These are phyloP conservation scores for Tachystola acroxantha DNA, from an alignment of 2,888 invertebrate genomes.

Conservation along the genomic window DNA sequence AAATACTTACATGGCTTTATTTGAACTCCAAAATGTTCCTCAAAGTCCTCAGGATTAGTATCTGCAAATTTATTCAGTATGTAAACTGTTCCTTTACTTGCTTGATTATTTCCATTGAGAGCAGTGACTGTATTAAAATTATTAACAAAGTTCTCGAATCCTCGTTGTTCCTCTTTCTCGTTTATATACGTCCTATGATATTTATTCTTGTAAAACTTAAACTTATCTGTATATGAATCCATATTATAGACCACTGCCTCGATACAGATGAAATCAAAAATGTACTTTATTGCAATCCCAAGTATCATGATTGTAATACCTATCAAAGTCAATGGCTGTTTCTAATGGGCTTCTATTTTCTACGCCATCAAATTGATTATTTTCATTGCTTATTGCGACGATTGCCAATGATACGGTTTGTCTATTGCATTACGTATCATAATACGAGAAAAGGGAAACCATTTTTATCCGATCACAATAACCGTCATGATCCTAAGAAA, in stretches of 20 bases:
- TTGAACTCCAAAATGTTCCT: conserved; percentile 33
- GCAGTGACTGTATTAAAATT: conserved; percentile 33
- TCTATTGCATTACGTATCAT: conserved; percentile 9
- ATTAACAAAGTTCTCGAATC: conserved; percentile 33
- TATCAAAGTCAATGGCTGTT: conserved; percentile 6
- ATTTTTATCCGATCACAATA: conserved; percentile 12
- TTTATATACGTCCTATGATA: conserved; percentile 35
- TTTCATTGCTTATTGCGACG: conserved; percentile 5
- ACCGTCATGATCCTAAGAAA: conserved; percentile 14
- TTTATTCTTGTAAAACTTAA: conserved; percentile 35
- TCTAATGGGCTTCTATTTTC: conserved; percentile 8
- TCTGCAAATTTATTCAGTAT: conserved; percentile 45
- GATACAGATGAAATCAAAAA: conserved; percentile 1
- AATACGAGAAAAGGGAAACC: conserved; percentile 1
- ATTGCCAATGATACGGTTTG: conserved; percentile 9
- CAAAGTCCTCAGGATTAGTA: conserved; percentile 29
- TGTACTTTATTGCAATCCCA: neutral
- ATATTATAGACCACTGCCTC: conserved; percentile 11
- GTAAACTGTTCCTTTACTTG: conserved; percentile 27
- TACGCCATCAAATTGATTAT: conserved; percentile 10
- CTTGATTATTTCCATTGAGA: conserved; percentile 30
- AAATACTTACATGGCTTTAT: conserved; percentile 46
- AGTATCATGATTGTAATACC: conserved; percentile 7
- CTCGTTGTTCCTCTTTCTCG: conserved; percentile 23
- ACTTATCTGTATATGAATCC: conserved; percentile 22